phyloP scores from a whole-genome alignment of 2,113 vertebrate genomes.

The Gopherus flavomarginatus region DNA sequence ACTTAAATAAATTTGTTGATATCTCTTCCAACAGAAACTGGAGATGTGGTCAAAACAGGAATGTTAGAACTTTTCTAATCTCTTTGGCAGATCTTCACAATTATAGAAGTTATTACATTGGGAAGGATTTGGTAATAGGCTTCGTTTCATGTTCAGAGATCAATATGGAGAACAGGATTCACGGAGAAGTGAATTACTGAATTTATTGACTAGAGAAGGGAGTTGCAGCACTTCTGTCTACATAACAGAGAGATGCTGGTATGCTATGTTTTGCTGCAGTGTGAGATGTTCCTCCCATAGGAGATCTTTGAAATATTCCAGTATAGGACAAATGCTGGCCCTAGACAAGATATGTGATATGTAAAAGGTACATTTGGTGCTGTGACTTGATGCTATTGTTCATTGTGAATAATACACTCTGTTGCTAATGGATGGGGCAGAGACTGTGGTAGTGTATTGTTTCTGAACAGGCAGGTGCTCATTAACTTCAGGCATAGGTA shows the following conservation, averaged over 20 bases:
- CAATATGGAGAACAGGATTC: neutral
- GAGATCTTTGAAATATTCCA: constrained; percentile 10
- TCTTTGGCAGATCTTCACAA: neutral
- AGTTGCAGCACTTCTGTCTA: neutral
- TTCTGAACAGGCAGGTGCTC: neutral
- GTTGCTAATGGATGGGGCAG: neutral
- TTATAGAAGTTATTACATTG: neutral
- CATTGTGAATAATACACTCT: neutral
- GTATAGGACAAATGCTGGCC: constrained; percentile 14
- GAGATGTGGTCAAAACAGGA: fast-evolving
- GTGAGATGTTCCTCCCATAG: neutral
- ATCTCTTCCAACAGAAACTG: neutral
- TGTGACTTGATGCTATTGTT: neutral
- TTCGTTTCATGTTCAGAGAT: neutral
- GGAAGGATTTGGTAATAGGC: neutral
- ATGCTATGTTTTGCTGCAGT: neutral
- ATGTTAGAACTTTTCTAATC: neutral
- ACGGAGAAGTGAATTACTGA: fast-evolving
- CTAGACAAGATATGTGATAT: neutral
- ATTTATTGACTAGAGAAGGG: neutral
- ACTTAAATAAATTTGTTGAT: neutral
- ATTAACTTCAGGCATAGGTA: constrained; percentile 24
- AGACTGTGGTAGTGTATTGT: constrained; percentile 17
- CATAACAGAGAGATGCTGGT: neutral
- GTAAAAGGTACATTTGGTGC: neutral